Conservation (phyloP, 1,140 invertebrate genomes). For the Drosophila bipectinata region DNA sequence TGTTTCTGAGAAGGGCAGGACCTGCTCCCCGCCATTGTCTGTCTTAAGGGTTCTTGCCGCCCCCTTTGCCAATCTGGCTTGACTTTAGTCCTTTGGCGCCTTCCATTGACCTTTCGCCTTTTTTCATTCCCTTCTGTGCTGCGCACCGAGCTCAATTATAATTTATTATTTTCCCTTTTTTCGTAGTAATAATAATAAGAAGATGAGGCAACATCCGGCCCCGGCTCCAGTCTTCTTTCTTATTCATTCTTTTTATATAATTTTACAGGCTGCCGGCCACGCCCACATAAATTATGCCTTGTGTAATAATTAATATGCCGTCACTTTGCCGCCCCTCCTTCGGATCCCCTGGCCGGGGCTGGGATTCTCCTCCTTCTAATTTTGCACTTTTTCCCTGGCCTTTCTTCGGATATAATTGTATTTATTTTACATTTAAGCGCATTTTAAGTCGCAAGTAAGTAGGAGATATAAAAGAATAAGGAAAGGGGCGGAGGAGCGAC, state of each 20-base stretch:
- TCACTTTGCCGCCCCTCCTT: conserved; percentile 43
- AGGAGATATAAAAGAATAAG: conserved; percentile 16
- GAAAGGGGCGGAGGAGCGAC: background rate
- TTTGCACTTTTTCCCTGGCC: conserved; percentile 65
- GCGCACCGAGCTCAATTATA: conserved; percentile 69
- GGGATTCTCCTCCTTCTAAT: conserved; percentile 40
- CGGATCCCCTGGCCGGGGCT: background rate
- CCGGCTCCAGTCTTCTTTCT: conserved; percentile 10
- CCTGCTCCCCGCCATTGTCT: conserved; percentile 25
- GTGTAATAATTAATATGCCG: conserved; percentile 79
- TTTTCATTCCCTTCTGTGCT: conserved; percentile 13
- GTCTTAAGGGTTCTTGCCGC: background rate
- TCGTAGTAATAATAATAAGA: conserved; percentile 52
- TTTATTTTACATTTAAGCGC: conserved; percentile 81
- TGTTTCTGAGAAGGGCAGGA: conserved; percentile 2
- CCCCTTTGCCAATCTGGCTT: conserved; percentile 10
- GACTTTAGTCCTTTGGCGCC: conserved; percentile 53
- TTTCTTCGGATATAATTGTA: conserved; percentile 74
- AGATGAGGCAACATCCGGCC: conserved; percentile 52
- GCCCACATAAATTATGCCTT: conserved; percentile 70
- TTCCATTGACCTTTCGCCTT: conserved; percentile 48
- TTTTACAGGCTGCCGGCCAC: conserved; percentile 52
- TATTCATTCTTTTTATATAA: conserved; percentile 46
- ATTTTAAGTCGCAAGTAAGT: conserved; percentile 77
- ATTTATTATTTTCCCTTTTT: conserved; percentile 69